phyloP scores from a whole-genome alignment of 2,113 vertebrate genomes.

The Nothocercus julius region DNA sequence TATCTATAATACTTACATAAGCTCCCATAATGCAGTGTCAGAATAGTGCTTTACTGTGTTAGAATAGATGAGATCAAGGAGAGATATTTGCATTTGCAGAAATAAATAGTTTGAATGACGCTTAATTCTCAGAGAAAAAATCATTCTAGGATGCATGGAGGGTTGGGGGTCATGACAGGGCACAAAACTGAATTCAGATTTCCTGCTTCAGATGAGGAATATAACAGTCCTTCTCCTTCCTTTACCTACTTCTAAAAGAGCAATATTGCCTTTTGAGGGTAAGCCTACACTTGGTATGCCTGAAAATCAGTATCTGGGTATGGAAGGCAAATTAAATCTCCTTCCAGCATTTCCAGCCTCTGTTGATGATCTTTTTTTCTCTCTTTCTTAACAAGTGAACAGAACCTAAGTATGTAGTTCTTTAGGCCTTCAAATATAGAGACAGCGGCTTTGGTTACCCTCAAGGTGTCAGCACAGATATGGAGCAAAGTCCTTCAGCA shows the following conservation, averaged over 20 bases:
- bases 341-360: background rate
- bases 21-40: background rate
- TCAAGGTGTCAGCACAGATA: constrained; percentile 25
- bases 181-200: background rate
- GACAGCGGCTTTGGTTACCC: background rate
- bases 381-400: background rate
- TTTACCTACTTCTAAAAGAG: background rate
- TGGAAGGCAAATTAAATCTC: background rate
- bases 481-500: background rate
- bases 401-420: background rate
- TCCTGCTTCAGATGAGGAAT: background rate
- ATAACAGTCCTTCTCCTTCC: background rate
- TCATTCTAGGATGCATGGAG: background rate
- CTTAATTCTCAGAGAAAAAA: background rate
- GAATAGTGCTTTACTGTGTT: background rate
- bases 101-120: background rate
- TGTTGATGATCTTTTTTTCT: background rate
- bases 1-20: background rate
- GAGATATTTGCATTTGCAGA: background rate
- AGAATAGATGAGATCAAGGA: background rate
- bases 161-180: background rate
- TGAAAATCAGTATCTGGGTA: background rate
- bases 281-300: background rate
- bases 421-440: background rate
- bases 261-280: background rate